Base-by-base conservation (phyloP, 35 echinoderm and acorn worm genomes). In the Ptychodera flava region DNA sequence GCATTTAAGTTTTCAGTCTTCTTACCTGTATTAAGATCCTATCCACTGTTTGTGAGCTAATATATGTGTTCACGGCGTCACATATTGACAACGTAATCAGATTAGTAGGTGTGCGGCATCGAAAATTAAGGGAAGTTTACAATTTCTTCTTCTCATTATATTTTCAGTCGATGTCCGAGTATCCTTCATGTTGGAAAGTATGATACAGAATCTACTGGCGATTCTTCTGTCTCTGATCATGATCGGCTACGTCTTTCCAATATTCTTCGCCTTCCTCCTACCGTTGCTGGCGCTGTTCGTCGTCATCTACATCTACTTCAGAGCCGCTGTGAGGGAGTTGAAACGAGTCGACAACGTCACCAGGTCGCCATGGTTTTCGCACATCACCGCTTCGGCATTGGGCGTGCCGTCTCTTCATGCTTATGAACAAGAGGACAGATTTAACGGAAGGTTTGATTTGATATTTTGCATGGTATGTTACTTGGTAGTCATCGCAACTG, bases 311-410 rank as follows among this genome's bases (percentile, higher is more conserved):
- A 36, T 16, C 37, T 36, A 36, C 33, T 83, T 83, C 37, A 34
- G 82, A 30, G 33, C 34, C 29, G 82, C 33, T 83, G 34, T 83
- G 6, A 33, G 82, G 29, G 82, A 83, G 37, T 0, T 27, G 2
- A 83, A 83, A 28, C 32, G 37, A 30, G 33, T 83, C 37, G 82
- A 83, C 29, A 83, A 83, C 35, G 37, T 83, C 37, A 28, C 37
- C 16, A 33, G 82, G 1, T 83, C 82, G n/a, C 82, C 82, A 83
- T 83, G 82, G 82, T 36, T 83, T 36, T 36, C 82, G 29, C 82
- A 83, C 35, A 83, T 83, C 30, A 28, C 82, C 0, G 37, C 82
- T 36, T 36, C 82, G 28, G 82, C 37, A 37, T 36, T 36, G 28
- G 82, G 82, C 2, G 33, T 83, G 16, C 82, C 82, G 37, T 36